Evolutionary conservation across 2,797 vertebrate species (phyloP), one percentile per base, ranked within the genome.

Genomic region (Alauda arvensis): DNA sequence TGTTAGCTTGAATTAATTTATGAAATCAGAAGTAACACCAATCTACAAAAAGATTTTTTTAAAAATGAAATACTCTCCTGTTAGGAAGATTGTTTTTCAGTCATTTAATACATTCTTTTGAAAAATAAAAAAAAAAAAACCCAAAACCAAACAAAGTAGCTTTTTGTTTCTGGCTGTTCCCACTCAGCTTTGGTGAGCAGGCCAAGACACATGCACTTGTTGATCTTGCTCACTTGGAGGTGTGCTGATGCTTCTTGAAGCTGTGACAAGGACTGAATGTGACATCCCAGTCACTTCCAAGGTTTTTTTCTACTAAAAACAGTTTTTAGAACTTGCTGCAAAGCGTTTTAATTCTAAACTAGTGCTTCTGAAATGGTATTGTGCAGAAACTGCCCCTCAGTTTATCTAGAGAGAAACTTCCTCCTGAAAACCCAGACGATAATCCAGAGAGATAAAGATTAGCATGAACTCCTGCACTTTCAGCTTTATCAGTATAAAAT

Each of bases 401-500:
- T 49, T 88, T 77, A 42, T 51, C 71, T 80, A 23, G 77, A 86
- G 69, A 62, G 42, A 67, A 43, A 83, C 70, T 88, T 62, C 69
- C 34, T 71, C 80, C 82, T 86, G 70, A 93, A 95, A 93, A 91
- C 12, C 37, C 77, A 83, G 60, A 71, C 43, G 76, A 82, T 61
- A 74, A 77, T 72, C 77, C 84, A 88, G 60, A 59, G 23, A 89
- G 77, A 86, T 83, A 93, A 91, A 66, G 53, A 92, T 65, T 37
- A 85, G 45, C 74, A 59, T 56, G 72, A 84, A 20, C 49, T 90
- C 48, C 80, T 88, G 72, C 53, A 77, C 79, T 90, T 88, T 89
- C 82, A 88, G 74, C 56, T 80, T 77, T 53, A 81, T 53, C 59
- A 45, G 61, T 90, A 92, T 79, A 94, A 95, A 95, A 94, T 82